These are phyloP conservation scores for Pseudomyrmex sp. DNA, from an alignment of 1,140 invertebrate species.

Conservation along the genomic window DNA sequence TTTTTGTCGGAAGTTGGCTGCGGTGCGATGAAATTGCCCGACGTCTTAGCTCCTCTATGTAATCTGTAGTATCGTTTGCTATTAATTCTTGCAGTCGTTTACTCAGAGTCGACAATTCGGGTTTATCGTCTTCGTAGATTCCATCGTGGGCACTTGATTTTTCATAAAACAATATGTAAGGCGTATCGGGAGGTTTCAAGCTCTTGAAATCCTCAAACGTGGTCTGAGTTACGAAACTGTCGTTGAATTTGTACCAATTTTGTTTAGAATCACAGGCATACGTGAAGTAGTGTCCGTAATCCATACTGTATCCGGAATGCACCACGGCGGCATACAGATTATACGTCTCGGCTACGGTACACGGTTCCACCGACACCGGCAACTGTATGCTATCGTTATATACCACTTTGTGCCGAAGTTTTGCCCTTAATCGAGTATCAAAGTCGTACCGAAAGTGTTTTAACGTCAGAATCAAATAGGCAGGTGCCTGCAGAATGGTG, in stretches of 20 bases:
- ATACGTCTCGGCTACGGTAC: conserved; percentile 85
- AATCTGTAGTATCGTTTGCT: conserved; percentile 80
- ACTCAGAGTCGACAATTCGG: conserved; percentile 79
- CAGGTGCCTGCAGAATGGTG: conserved; percentile 89
- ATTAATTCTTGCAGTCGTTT: conserved; percentile 84
- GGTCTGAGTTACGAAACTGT: conserved; percentile 88
- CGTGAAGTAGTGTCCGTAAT: conserved; percentile 95
- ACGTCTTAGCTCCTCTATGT: conserved; percentile 78
- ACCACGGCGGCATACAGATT: conserved; percentile 93
- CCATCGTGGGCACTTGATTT: conserved; percentile 68
- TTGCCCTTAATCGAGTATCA: conserved; percentile 89
- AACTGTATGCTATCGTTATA: conserved; percentile 87
- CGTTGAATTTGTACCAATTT: conserved; percentile 93
- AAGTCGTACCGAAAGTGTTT: conserved; percentile 93
- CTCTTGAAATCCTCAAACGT: conserved; percentile 88
- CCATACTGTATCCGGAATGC: conserved; percentile 92
- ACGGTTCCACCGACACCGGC: conserved; percentile 83
- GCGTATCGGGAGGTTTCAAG: conserved; percentile 90
- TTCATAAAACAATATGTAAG: conserved; percentile 93
- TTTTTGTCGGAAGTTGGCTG: conserved; percentile 42
- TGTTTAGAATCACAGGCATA: conserved; percentile 89
- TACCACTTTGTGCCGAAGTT: conserved; percentile 89
- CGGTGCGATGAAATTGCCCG: conserved; percentile 70
- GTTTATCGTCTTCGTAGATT: conserved; percentile 76
- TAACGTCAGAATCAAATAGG: conserved; percentile 91